phyloP scores from a whole-genome alignment of 2,797 vertebrate species.

The Pristis pectinata region DNA sequence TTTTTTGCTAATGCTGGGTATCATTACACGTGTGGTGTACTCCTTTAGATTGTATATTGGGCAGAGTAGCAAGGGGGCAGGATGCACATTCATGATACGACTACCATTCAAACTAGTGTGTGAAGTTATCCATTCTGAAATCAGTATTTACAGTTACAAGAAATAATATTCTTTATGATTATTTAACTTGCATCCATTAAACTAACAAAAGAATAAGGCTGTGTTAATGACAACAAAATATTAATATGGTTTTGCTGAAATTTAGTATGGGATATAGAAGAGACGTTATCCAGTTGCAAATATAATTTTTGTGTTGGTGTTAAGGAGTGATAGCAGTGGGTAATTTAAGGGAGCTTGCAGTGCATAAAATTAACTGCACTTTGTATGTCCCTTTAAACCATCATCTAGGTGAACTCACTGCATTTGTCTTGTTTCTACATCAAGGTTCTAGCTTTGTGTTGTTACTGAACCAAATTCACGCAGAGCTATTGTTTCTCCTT shows the following conservation, averaged over 20 bases:
- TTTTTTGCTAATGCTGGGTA: conserved; percentile 85
- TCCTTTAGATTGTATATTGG: conserved; percentile 47
- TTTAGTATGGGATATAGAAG: conserved; percentile 58
- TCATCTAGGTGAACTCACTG: conserved; percentile 54
- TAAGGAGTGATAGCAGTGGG: conserved; percentile 53
- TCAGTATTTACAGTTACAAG: conserved; percentile 58
- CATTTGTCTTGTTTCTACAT: conserved; percentile 55
- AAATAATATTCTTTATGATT: conserved; percentile 55
- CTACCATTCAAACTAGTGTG: conserved; percentile 49
- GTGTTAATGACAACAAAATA: conserved; percentile 51
- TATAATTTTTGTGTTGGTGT: conserved; percentile 57
- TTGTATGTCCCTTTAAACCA: conserved; percentile 56
- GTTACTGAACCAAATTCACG: conserved; percentile 56
- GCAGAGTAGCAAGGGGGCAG: neutral
- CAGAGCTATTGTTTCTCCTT: conserved; percentile 61
- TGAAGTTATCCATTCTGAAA: conserved; percentile 47
- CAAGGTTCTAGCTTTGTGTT: conserved; percentile 51
- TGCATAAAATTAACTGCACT: conserved; percentile 56
- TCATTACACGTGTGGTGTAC: conserved; percentile 62
- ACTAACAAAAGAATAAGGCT: conserved; percentile 50
- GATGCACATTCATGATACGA: conserved; percentile 39
- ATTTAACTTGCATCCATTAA: conserved; percentile 54
- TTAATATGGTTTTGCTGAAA: conserved; percentile 53
- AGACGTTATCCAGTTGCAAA: conserved; percentile 62
- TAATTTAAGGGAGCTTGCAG: conserved; percentile 49